Conservation (phyloP, 2,888 invertebrate species). For the Ichneumon xanthorius region DNA sequence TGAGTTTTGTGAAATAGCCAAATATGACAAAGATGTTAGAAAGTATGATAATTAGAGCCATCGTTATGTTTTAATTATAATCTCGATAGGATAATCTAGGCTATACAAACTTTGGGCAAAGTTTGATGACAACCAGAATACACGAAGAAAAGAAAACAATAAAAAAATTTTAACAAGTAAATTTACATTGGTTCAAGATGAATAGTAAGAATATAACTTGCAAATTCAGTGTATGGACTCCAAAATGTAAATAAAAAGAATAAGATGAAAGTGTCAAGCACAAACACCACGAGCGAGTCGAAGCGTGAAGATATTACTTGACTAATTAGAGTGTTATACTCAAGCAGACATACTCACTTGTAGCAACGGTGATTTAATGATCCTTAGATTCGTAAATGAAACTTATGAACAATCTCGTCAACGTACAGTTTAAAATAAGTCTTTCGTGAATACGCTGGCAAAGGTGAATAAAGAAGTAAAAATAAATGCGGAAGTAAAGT, state of each 20-base stretch:
- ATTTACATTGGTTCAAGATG: constrained; percentile 11
- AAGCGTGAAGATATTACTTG: constrained; percentile 57
- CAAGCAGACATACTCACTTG: constrained; percentile 65
- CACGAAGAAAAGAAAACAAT: constrained; percentile 28
- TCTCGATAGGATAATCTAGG: constrained; percentile 73
- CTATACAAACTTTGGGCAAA: constrained; percentile 63
- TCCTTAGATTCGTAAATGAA: constrained; percentile 59
- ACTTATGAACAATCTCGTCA: constrained; percentile 15
- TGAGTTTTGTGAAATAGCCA: constrained; percentile 77
- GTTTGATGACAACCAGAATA: constrained; percentile 41
- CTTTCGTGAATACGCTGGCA: constrained; percentile 8
- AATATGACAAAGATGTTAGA: constrained; percentile 81
- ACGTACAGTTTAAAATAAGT: constrained; percentile 30
- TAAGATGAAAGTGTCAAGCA: constrained; percentile 73
- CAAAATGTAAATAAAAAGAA: constrained; percentile 58
- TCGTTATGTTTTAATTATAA: constrained; percentile 78
- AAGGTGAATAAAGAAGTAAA: background rate
- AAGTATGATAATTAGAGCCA: constrained; percentile 75
- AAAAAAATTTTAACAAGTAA: constrained; percentile 10
- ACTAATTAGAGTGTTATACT: constrained; percentile 61
- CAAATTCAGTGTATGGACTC: constrained; percentile 31
- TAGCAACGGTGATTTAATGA: constrained; percentile 64
- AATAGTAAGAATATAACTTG: constrained; percentile 13
- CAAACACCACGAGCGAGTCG: constrained; percentile 67
- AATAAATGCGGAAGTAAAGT: background rate